Evolutionary conservation across 2,888 invertebrate genomes (phyloP).

Genomic region (Myathropa florea): DNA sequence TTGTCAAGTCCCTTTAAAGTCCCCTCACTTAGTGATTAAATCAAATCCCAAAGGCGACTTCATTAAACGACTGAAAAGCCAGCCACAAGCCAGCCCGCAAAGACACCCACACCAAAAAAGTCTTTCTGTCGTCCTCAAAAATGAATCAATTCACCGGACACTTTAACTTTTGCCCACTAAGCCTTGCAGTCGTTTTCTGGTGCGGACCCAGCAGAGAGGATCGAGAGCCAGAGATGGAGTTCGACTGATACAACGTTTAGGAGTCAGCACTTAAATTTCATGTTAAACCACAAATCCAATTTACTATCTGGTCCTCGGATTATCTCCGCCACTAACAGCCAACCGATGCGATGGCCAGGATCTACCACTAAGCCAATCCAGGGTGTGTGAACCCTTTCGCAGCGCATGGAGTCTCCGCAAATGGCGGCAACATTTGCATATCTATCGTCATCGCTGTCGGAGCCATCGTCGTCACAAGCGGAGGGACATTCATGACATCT

Average conservation of each 20-base stretch:
- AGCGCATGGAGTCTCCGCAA: conserved; percentile 10
- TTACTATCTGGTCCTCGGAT: conserved; percentile 62
- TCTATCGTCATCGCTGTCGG: conserved; percentile 26
- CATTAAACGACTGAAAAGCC: neutral
- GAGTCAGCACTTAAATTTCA: conserved; percentile 67
- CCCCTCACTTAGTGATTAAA: neutral
- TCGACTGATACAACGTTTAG: conserved; percentile 6
- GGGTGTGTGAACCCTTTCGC: neutral
- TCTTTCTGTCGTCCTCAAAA: neutral
- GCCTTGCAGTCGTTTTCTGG: conserved; percentile 16
- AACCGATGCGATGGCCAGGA: conserved; percentile 52
- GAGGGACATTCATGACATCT: conserved; percentile 59
- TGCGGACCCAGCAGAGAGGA: neutral
- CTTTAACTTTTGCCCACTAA: conserved; percentile 37
- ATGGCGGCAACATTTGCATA: conserved; percentile 55
- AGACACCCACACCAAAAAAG: neutral
- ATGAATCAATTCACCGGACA: conserved; percentile 5
- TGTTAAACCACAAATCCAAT: conserved; percentile 68
- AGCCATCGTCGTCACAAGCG: conserved; percentile 13
- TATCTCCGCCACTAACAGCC: conserved; percentile 51
- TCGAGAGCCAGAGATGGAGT: conserved; percentile 1
- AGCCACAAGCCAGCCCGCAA: neutral
- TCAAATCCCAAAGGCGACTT: neutral
- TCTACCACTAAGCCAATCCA: conserved; percentile 60
- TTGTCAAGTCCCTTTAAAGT: neutral